Conservation (phyloP, 2,888 invertebrate species). For the Cephus sareptanus region DNA sequence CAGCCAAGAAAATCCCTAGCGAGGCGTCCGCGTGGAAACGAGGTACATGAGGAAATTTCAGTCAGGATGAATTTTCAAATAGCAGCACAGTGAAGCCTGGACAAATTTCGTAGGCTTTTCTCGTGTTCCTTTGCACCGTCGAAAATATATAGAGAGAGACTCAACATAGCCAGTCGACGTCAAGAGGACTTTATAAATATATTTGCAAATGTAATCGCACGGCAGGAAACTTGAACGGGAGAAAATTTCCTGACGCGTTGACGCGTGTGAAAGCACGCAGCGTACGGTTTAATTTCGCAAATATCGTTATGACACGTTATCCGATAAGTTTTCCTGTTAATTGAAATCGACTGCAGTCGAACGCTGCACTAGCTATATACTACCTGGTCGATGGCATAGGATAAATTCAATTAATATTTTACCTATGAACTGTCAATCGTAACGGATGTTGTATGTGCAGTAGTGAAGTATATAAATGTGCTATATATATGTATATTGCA, state of each 20-base stretch:
- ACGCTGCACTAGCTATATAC: not conserved
- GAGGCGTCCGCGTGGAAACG: not conserved
- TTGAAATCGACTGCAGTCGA: not conserved
- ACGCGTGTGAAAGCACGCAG: not conserved
- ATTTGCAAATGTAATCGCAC: not conserved
- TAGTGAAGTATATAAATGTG: not conserved
- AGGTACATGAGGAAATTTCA: not conserved
- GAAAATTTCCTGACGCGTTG: not conserved
- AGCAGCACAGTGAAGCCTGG: not conserved
- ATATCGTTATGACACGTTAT: not conserved
- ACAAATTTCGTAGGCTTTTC: not conserved
- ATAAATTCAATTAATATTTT: not conserved
- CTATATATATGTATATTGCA: too few relatives aligned
- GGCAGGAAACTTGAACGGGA: not conserved
- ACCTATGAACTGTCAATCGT: not conserved
- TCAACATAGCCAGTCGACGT: not conserved
- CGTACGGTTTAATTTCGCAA: not conserved
- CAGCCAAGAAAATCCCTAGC: not conserved
- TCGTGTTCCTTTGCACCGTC: not conserved
- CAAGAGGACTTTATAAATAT: not conserved
- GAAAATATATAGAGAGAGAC: not conserved
- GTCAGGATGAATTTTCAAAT: not conserved
- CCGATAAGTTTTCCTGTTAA: not conserved
- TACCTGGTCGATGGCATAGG: not conserved
- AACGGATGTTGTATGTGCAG: not conserved